Conservation (phyloP, 2,888 invertebrate genomes). For the Dicyrtomina minuta region DNA sequence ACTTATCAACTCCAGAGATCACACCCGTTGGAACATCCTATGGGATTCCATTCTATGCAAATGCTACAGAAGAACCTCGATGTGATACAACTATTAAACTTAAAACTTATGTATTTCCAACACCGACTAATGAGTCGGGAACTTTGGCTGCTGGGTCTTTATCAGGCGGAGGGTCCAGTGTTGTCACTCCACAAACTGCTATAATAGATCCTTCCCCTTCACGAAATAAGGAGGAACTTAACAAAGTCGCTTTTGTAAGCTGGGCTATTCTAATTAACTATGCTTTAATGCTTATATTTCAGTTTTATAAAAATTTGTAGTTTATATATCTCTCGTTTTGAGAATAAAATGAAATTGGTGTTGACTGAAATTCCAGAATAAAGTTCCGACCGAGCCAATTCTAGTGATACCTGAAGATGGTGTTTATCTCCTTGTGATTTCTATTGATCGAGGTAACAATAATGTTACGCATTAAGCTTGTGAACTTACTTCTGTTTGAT, state of each 20-base stretch:
- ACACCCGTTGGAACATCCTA: background rate
- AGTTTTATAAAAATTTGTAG: background rate
- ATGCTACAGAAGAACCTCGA: constrained; percentile 32
- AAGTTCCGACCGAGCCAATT: constrained; percentile 58
- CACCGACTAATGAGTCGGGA: too few relatives aligned
- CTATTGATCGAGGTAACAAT: constrained; percentile 57
- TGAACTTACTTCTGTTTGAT: too few relatives aligned
- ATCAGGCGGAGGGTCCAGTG: too few relatives aligned
- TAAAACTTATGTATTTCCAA: constrained; percentile 11
- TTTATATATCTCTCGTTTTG: too few relatives aligned
- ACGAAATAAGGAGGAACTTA: background rate
- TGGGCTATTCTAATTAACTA: background rate
- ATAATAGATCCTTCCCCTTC: too few relatives aligned
- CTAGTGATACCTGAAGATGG: constrained; percentile 69
- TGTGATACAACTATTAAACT: constrained; percentile 48
- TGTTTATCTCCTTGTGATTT: constrained; percentile 67
- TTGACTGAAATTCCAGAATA: background rate
- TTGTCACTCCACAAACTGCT: too few relatives aligned
- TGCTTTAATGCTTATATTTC: background rate
- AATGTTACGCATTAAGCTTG: too few relatives aligned
- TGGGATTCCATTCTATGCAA: constrained; percentile 7
- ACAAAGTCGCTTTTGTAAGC: background rate
- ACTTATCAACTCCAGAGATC: constrained; percentile 34
- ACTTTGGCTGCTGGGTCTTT: too few relatives aligned
- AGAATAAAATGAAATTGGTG: background rate